phyloP scores from a whole-genome alignment of 2,113 vertebrate genomes.

The Tetrao urogallus region DNA sequence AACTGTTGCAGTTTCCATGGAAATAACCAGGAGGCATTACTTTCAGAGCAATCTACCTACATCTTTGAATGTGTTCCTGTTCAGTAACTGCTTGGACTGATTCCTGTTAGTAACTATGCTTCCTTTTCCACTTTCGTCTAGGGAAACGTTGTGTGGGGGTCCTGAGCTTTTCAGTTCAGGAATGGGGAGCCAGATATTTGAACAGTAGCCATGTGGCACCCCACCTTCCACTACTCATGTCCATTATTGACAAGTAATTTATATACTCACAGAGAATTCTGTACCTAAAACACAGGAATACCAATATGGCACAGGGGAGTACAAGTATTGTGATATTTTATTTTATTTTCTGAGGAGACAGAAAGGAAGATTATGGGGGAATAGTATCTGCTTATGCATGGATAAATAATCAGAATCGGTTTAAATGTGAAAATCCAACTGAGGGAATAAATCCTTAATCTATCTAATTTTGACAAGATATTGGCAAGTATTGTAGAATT shows the following conservation, averaged over 20 bases:
- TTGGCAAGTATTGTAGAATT: not conserved
- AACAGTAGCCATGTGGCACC: not conserved
- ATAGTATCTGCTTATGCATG: not conserved
- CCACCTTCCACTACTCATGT: not conserved
- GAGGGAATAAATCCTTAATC: constrained; percentile 2
- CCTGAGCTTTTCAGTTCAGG: not conserved
- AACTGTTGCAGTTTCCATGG: no score
- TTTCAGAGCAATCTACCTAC: no score
- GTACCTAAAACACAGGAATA: not conserved
- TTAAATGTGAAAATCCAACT: not conserved
- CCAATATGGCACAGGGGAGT: not conserved
- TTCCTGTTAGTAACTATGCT: not conserved
- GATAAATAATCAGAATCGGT: not conserved
- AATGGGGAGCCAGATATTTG: not conserved
- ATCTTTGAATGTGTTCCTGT: not conserved
- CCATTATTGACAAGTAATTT: not conserved
- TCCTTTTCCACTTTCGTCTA: not conserved
- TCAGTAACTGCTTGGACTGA: not conserved
- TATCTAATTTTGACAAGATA: not conserved
- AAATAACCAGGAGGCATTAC: no score
- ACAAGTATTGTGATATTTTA: not conserved
- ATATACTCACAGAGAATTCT: not conserved
- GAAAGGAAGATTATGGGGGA: not conserved
- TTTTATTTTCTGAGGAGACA: not conserved
- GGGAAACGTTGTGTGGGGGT: not conserved